phyloP scores from a whole-genome alignment of 2,888 invertebrate genomes.

The Pollenia angustigena region DNA sequence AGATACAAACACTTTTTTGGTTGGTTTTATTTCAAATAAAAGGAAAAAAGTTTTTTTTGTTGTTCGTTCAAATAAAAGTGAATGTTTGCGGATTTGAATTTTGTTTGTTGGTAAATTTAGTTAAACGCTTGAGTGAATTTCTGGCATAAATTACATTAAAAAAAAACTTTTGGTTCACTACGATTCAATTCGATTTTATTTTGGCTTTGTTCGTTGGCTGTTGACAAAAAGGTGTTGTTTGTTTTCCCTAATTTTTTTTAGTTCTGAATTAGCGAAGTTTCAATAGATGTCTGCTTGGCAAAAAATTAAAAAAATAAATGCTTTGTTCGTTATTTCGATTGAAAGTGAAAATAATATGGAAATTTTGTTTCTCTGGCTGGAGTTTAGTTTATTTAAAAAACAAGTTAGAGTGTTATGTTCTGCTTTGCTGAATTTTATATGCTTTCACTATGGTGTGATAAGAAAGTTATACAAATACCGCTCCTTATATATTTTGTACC shows the following conservation, averaged over 20 bases:
- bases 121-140: conserved; percentile 62
- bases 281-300: conserved; percentile 22
- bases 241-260: conserved; percentile 34
- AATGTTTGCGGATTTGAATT: conserved; percentile 4
- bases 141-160: conserved; percentile 63
- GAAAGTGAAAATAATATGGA: conserved; percentile 51
- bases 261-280: conserved; percentile 58
- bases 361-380: conserved; percentile 4
- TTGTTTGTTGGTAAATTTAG: conserved; percentile 55
- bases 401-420: too few species aligned
- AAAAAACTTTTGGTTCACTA: conserved; percentile 27
- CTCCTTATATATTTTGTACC: too few species aligned
- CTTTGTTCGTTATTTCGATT: conserved; percentile 4
- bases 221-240: conserved; percentile 62
- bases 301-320: conserved; percentile 14
- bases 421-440: too few species aligned
- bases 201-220: conserved; percentile 23
- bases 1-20: neutral
- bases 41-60: neutral
- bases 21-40: conserved; percentile 39
- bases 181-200: conserved; percentile 41
- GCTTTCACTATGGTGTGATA: too few species aligned
- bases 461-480: too few species aligned
- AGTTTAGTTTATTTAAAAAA: conserved; percentile 12
- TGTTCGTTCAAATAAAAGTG: conserved; percentile 31